Base-by-base conservation (phyloP, 2,888 invertebrate species). In the Cyclophora punctaria region DNA sequence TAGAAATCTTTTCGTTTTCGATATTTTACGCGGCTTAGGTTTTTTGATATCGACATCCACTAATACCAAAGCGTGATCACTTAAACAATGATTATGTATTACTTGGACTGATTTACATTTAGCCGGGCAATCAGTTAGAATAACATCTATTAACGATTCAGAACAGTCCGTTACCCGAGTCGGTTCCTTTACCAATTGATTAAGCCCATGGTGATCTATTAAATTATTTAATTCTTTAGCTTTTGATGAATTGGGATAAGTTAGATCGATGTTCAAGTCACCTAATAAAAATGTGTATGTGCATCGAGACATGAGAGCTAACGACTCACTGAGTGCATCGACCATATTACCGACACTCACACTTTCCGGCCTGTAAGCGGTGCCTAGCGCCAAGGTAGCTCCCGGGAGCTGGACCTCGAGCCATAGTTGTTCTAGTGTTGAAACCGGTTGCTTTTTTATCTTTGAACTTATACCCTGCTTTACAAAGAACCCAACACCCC, bases 361-460 rank as follows among this genome's bases (percentile, higher is more conserved):
- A 4, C 43, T 33, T 44, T 56, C 58, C 2, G 62, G 57, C 43
- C 62, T 55, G 42, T 63, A 59, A 3, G 53, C 58, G 1, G 60
- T 58, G 4, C 62, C 61, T 5, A 64, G 41, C 2, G 58, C 63
- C n/a, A 59, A 35, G 4, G 49, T 48, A 4, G 45, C 50, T 4
- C 60, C 62, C 0, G 52, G 52, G 35, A 60, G 35, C 2, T 34
- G 37, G 4, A 64, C 43, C 43, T 63, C 63, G 1, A 63, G 40
- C 61, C 61, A 63, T 44, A 63, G 43, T 48, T 63, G 63, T 45
- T 61, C 63, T 5, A 61, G 45, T 7, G 34, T 2, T 3, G 60
- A 51, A 3, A 35, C 35, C 3, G 61, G 59, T 20, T 57, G 60
- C 2, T 40, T 44, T 0, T 47, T 48, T 3, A 56, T 46, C n/a